phyloP scores from a whole-genome alignment of 2,113 vertebrate species.

The Conger conger region DNA sequence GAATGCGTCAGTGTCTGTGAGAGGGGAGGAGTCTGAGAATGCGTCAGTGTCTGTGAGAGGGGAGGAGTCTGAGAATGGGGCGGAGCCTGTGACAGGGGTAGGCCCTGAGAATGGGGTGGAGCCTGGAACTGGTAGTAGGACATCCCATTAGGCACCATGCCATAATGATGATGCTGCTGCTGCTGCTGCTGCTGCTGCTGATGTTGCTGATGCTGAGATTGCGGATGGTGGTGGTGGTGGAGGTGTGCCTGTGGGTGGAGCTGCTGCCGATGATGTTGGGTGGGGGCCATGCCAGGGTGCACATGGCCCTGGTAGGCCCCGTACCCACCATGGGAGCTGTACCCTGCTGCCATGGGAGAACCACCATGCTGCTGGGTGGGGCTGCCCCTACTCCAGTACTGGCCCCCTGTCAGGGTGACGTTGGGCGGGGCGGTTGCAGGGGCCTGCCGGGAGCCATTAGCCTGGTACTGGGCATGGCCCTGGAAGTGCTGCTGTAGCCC shows the following conservation, averaged over 20 bases:
- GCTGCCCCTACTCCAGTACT: constrained; percentile 84
- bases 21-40: neutral
- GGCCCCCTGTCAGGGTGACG: constrained; percentile 67
- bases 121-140: constrained; percentile 56
- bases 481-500: constrained; percentile 67
- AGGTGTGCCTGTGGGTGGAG: constrained; percentile 61
- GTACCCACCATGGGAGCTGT: constrained; percentile 63
- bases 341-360: constrained; percentile 64
- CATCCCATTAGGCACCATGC: constrained; percentile 27
- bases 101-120: constrained; percentile 8
- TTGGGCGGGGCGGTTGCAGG: constrained; percentile 68
- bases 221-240: constrained; percentile 43
- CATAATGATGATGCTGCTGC: constrained; percentile 47
- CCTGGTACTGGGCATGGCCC: constrained; percentile 79
- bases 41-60: neutral
- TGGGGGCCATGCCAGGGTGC: constrained; percentile 46
- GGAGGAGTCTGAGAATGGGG: neutral
- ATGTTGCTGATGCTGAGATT: constrained; percentile 52
- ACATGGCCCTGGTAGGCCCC: constrained; percentile 66
- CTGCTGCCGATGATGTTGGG: constrained; percentile 49
- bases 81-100: neutral
- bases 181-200: constrained; percentile 62
- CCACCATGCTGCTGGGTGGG: constrained; percentile 77
- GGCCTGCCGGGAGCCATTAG: constrained; percentile 75
- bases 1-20: neutral